Conservation (phyloP, 1,140 invertebrate genomes). For the Artemia franciscana region DNA sequence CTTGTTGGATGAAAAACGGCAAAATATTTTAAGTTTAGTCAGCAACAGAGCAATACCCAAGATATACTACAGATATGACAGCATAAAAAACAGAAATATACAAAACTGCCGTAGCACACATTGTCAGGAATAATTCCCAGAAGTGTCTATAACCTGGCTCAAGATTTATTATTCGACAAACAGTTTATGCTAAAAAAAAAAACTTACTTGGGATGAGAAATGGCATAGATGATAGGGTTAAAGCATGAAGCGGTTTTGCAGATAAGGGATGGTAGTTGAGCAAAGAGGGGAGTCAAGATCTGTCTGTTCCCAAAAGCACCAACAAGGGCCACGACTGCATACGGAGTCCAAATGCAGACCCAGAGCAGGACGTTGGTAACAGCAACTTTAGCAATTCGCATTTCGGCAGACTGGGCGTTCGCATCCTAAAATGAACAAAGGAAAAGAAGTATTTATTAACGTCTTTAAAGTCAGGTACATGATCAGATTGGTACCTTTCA, state of each 20-base stretch:
- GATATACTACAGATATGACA: background rate
- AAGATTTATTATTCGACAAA: background rate
- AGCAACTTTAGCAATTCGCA: slow-evolving; percentile 20
- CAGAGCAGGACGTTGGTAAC: slow-evolving; percentile 20
- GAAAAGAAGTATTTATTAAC: too few species aligned
- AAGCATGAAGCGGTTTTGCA: slow-evolving; percentile 53
- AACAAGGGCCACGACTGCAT: slow-evolving; percentile 36
- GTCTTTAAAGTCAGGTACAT: too few species aligned
- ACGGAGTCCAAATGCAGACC: slow-evolving; percentile 22
- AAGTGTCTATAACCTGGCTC: background rate
- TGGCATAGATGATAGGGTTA: slow-evolving; percentile 59
- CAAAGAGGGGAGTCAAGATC: slow-evolving; percentile 37
- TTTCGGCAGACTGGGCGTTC: slow-evolving; percentile 12
- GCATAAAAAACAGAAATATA: background rate
- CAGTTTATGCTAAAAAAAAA: background rate
- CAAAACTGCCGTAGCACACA: background rate
- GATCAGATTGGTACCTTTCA: too few species aligned
- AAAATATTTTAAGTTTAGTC: background rate
- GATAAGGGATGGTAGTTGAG: slow-evolving; percentile 52
- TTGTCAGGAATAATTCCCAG: background rate
- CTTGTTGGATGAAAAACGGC: background rate
- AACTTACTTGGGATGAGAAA: slow-evolving; percentile 17
- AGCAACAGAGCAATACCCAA: background rate
- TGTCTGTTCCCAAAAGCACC: slow-evolving; percentile 59
- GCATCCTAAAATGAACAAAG: slow-evolving; percentile 22